These are phyloP conservation scores for Platyrinchus mystaceus DNA, from an alignment of 2,797 vertebrate species.

Conservation along the genomic window DNA sequence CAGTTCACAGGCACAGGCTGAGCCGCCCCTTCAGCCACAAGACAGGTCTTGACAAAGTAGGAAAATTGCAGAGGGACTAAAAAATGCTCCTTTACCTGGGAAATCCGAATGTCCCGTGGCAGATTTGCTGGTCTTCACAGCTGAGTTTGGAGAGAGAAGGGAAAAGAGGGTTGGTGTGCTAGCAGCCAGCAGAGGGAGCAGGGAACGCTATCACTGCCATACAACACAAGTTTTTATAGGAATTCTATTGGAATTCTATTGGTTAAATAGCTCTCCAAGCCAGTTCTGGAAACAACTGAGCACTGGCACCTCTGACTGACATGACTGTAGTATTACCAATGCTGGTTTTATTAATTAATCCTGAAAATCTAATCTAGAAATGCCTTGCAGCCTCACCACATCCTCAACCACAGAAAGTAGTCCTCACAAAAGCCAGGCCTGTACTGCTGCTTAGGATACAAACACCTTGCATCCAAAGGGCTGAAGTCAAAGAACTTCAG, in stretches of 20 bases:
- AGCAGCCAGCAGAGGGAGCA: conserved; percentile 36
- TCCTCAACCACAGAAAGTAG: not conserved
- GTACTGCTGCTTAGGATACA: not conserved
- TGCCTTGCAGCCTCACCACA: not conserved
- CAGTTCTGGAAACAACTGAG: not conserved
- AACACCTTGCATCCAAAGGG: not conserved
- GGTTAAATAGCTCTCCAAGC: not conserved
- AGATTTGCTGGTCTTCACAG: conserved; percentile 91
- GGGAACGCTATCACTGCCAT: not conserved
- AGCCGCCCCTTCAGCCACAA: not conserved
- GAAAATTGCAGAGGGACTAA: not conserved
- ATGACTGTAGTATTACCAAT: not conserved
- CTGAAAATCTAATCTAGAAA: not conserved
- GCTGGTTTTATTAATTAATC: not conserved
- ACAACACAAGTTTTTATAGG: not conserved
- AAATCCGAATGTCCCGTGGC: conserved; percentile 85
- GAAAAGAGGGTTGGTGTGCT: not conserved
- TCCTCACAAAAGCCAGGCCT: not conserved
- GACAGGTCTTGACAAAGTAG: not conserved
- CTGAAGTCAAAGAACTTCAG: not conserved
- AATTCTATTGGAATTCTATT: not conserved
- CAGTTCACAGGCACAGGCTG: not conserved
- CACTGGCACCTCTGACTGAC: not conserved
- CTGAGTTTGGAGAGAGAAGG: conserved; percentile 71
- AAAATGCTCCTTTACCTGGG: conserved; percentile 81